These are phyloP conservation scores for Exaiptasia diaphana DNA, from an alignment of 64 coral and sea anemone genomes.

Conservation along the genomic window DNA sequence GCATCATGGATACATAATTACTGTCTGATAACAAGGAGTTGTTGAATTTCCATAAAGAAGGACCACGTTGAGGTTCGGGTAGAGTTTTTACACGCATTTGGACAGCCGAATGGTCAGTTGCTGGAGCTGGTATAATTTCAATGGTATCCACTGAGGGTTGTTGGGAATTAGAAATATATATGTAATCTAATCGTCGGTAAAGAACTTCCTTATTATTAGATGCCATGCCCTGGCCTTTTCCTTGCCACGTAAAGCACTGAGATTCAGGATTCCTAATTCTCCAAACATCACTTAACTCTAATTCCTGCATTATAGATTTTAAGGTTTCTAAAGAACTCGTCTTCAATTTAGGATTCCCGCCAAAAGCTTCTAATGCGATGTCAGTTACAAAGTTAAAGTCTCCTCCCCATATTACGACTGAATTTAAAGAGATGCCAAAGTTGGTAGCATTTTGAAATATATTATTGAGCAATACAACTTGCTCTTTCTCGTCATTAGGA, in stretches of 20 bases:
- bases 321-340: neutral
- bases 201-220: neutral
- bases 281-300: slow-evolving; percentile 7
- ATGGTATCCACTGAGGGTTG: neutral
- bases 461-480: neutral
- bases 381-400: slow-evolving; percentile 18
- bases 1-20: neutral
- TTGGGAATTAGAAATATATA: neutral
- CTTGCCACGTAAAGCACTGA: slow-evolving; percentile 7
- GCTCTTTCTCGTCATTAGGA: slow-evolving; percentile 4
- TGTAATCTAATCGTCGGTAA: neutral
- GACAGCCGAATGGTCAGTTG: neutral
- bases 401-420: slow-evolving; percentile 4
- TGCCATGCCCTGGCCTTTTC: neutral
- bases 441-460: neutral
- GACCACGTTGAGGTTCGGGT: neutral
- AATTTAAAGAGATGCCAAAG: neutral
- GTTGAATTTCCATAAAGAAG: neutral
- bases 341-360: neutral
- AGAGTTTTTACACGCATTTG: too few relatives aligned
- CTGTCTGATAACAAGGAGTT: neutral
- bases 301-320: neutral
- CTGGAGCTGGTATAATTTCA: too few relatives aligned
- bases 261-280: neutral
- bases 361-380: neutral